Percentiles rank a stretch among this genome's conserved stretches.
Evolutionary conservation across 2,888 invertebrate genomes (phyloP).

Genomic region (Hemistola chrysoprasaria): DNA sequence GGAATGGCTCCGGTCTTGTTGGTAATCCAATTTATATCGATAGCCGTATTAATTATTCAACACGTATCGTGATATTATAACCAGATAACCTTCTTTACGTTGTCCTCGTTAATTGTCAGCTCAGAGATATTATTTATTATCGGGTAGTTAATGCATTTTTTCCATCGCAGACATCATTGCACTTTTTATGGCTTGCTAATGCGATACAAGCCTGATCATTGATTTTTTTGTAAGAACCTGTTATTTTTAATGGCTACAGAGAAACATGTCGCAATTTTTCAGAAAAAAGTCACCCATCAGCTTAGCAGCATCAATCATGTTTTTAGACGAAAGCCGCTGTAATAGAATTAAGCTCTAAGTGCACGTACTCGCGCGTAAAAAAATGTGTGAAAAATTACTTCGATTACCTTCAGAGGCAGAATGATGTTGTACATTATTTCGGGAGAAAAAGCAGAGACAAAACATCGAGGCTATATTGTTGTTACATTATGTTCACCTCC

Average conservation of each 20-base stretch:
- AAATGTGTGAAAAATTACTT: slow-evolving; percentile 73
- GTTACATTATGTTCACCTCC: slow-evolving; percentile 21
- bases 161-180: slow-evolving; percentile 15
- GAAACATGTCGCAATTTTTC: slow-evolving; percentile 52
- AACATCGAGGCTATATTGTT: slow-evolving; percentile 7
- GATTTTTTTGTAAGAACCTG: slow-evolving; percentile 45
- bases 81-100: slow-evolving; percentile 9
- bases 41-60: slow-evolving; percentile 12
- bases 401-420: slow-evolving; percentile 66
- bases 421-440: slow-evolving; percentile 54
- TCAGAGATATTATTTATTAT: slow-evolving; percentile 16
- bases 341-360: slow-evolving; percentile 63
- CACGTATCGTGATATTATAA: slow-evolving; percentile 6
- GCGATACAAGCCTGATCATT: slow-evolving; percentile 42
- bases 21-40: slow-evolving; percentile 26
- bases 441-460: slow-evolving; percentile 21
- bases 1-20: slow-evolving; percentile 37
- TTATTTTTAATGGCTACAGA: slow-evolving; percentile 52
- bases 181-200: slow-evolving; percentile 38
- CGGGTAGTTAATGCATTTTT: slow-evolving; percentile 13
- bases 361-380: slow-evolving; percentile 60
- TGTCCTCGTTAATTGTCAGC: slow-evolving; percentile 13
- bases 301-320: slow-evolving; percentile 68
- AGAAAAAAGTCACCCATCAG: slow-evolving; percentile 49
- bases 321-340: slow-evolving; percentile 60